phyloP scores from a whole-genome alignment of 1,140 invertebrate species.

The Vanessa atalanta region DNA sequence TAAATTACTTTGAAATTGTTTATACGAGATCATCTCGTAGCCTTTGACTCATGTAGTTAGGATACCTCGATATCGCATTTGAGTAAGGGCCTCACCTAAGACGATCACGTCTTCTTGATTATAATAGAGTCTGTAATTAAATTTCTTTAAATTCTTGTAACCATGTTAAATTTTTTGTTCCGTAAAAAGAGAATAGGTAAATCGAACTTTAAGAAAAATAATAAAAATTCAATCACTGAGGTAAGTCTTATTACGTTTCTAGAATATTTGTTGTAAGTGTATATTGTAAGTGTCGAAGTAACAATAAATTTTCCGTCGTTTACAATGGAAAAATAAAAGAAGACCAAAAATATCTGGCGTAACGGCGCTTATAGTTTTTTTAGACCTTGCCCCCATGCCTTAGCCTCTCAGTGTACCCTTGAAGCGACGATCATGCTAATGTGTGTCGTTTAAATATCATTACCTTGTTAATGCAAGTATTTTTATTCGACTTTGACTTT shows the following conservation, averaged over 20 bases:
- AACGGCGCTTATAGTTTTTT: background rate
- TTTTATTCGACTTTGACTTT: conserved; percentile 13
- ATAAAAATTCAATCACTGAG: background rate
- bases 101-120: conserved; percentile 9
- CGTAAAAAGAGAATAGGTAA: conserved; percentile 13
- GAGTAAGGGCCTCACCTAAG: conserved; percentile 31
- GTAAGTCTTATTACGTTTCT: background rate
- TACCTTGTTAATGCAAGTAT: conserved; percentile 10
- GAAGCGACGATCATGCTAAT: conserved; percentile 11
- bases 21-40: conserved; percentile 28
- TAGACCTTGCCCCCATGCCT: conserved; percentile 12
- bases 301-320: background rate
- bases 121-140: conserved; percentile 8
- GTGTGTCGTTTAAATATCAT: conserved; percentile 15
- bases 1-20: conserved; percentile 40
- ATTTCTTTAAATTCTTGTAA: background rate
- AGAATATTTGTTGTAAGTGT: too few relatives aligned
- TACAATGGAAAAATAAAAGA: conserved; percentile 4
- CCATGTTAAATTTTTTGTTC: conserved; percentile 25
- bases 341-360: background rate
- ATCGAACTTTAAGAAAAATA: conserved; percentile 16
- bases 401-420: conserved; percentile 7
- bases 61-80: conserved; percentile 38
- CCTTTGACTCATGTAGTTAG: conserved; percentile 34
- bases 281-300: too few relatives aligned